Evolutionary conservation across 2,797 vertebrate species (phyloP).

Genomic region (Hippopotamyrus pictus): DNA sequence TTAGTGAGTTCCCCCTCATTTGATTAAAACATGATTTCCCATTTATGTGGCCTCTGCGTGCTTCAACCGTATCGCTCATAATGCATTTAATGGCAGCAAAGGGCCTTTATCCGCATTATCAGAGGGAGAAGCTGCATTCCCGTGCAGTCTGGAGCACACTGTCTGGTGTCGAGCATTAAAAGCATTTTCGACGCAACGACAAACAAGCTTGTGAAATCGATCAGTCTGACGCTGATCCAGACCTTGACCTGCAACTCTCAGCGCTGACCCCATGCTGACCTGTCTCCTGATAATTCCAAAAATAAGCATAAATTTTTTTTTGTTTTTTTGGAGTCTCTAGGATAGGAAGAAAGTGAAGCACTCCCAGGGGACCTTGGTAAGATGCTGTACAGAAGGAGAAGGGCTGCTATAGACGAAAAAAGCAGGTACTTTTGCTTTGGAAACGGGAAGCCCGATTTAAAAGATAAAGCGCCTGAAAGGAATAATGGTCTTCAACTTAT

Average conservation of each 20-base stretch:
- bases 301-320: neutral
- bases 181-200: neutral
- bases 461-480: slow-evolving; percentile 17
- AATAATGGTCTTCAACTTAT: slow-evolving; percentile 17
- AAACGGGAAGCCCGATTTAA: slow-evolving; percentile 10
- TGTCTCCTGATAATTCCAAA: neutral
- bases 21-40: neutral
- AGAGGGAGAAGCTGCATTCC: neutral
- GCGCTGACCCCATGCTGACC: neutral
- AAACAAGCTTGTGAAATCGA: neutral
- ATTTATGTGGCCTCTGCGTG: neutral
- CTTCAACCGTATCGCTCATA: neutral
- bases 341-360: neutral
- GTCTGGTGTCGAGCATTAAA: neutral
- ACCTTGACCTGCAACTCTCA: neutral
- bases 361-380: neutral
- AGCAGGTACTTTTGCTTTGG: neutral
- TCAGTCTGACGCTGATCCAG: neutral
- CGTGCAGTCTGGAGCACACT: neutral
- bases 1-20: neutral
- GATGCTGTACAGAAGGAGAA: slow-evolving; percentile 1
- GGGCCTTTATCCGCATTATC: neutral
- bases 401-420: neutral
- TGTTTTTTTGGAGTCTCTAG: neutral
- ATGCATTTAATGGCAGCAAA: neutral